Percentiles rank a stretch among this genome's conserved stretches.
phyloP scores from a whole-genome alignment of 1,140 invertebrate genomes.

The Eciton burchellii region DNA sequence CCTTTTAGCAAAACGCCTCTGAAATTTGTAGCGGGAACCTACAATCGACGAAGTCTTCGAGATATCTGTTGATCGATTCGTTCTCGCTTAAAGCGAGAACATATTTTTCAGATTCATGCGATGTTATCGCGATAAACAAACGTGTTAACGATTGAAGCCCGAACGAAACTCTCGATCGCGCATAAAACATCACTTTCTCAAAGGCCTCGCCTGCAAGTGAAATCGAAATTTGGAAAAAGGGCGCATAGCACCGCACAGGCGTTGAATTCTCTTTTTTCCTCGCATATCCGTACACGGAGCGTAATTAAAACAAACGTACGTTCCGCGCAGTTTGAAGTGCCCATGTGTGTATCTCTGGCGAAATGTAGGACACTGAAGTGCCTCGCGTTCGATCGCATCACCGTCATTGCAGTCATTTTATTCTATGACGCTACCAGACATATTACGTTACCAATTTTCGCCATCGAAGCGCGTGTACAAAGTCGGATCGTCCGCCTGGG shows the following conservation, averaged over 20 bases:
- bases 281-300: not conserved
- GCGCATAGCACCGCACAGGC: too few relatives aligned
- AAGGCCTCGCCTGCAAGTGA: not conserved
- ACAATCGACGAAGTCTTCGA: not conserved
- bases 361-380: not conserved
- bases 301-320: slow-evolving; percentile 2
- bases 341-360: not conserved
- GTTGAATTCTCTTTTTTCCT: not conserved
- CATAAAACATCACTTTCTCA: not conserved
- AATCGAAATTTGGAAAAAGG: too few relatives aligned
- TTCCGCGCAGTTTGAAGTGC: not conserved
- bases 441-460: slow-evolving; percentile 53
- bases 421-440: not conserved
- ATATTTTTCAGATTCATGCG: not conserved
- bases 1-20: not conserved
- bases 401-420: slow-evolving; percentile 38
- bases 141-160: slow-evolving; percentile 15
- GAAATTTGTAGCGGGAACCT: slow-evolving; percentile 8
- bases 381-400: slow-evolving; percentile 14
- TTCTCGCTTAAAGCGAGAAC: not conserved
- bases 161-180: slow-evolving; percentile 8
- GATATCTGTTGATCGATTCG: not conserved
- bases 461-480: slow-evolving; percentile 4
- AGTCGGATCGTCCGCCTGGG: not conserved
- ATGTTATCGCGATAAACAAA: not conserved